Percentiles rank a stretch among this genome's conserved stretches.
phyloP scores from a whole-genome alignment of 2,888 invertebrate species.

The Copidosoma aretas region DNA sequence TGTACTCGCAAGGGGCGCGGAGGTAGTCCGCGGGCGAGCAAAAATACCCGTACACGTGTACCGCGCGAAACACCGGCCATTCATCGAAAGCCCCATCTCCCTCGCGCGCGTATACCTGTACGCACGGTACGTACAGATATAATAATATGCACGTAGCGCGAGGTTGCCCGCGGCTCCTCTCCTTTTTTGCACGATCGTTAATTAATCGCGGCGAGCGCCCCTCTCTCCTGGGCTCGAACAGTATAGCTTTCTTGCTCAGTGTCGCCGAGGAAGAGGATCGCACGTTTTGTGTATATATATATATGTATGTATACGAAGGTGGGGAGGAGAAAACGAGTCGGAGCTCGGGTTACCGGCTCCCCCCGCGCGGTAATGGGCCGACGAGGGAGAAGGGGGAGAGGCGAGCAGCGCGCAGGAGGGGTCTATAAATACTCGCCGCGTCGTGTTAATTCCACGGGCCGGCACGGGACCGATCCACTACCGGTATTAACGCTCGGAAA shows the following conservation, averaged over 20 bases:
- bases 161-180: background rate
- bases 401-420: background rate
- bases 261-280: background rate
- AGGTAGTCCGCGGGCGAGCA: no score
- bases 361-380: background rate
- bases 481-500: constrained; percentile 51
- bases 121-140: no score
- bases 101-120: no score
- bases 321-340: background rate
- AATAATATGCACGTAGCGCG: no score
- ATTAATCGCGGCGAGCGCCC: constrained; percentile 19
- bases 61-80: no score
- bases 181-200: constrained; percentile 22
- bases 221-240: background rate
- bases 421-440: constrained; percentile 32
- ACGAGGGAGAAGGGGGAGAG: constrained; percentile 1
- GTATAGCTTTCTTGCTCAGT: background rate
- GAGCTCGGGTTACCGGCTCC: constrained; percentile 19
- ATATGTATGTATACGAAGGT: background rate
- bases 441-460: constrained; percentile 49
- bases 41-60: no score
- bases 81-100: no score
- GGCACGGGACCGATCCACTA: constrained; percentile 54
- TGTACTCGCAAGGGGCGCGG: no score
- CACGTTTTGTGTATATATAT: background rate